Evolutionary conservation across 2,797 vertebrate genomes (phyloP), one percentile per base, ranked within the genome.

Genomic region (Falco biarmicus): DNA sequence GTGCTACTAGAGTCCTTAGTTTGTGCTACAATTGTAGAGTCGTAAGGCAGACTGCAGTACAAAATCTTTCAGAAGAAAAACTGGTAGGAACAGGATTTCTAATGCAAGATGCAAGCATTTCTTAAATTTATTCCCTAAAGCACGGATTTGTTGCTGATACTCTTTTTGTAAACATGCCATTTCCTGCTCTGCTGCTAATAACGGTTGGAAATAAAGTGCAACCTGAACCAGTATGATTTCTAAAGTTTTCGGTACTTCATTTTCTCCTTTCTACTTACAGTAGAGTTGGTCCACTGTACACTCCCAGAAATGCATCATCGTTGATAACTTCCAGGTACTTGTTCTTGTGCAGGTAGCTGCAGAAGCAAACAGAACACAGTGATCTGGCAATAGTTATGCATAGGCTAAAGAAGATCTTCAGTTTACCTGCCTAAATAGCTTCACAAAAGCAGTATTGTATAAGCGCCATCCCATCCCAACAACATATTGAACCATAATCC

Each of bases 311-410:
- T 65, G 99, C 98, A 73, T 98, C 98, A 24, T 99, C 98, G 92
- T 99, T 98, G 92, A 99, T 98, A 95, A 95, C 96, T 93, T 98
- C 98, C 88, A 99, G 97, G 89, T 98, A 97, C 88, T 98, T 98
- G 94, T 99, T 99, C 97, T 99, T 99, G 98, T 99, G 99, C 78
- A 99, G 98, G 96, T 99, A 99, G 65, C 99, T 99, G 97, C 64
- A 97, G 64, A 92, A 91, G 91, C 71, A 96, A 87, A 50, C 24
- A 57, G 43, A 71, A 63, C 18, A 41, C 28, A 51, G 26, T 65
- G 45, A 65, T 74, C 53, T 71, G 54, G 71, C 82, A 90, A 53
- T 21, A 79, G 31, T 76, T 80, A 53, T 61, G 41, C 29, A 8
- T 10, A 65, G 21, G 15, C 68, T 87, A 50, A 61, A 14, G 11